Evolutionary conservation across 2,888 invertebrate species (phyloP).

Genomic region (Microchrysa polita): DNA sequence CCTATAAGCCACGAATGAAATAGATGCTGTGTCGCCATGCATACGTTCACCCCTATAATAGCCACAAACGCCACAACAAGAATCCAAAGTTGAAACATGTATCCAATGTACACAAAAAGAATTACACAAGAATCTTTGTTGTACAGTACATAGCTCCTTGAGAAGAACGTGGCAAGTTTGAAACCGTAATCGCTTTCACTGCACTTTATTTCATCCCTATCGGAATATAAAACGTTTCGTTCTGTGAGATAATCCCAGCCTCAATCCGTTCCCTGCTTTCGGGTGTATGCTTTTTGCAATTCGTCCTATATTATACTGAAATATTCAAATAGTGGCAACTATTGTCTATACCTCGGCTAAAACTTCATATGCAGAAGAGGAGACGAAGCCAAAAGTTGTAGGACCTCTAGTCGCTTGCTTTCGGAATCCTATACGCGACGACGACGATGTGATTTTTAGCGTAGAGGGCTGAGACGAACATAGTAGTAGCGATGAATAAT

Average conservation of each 20-base stretch:
- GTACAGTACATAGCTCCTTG: too few relatives aligned
- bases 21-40: too few relatives aligned
- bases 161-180: background rate
- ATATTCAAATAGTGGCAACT: background rate
- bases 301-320: too few relatives aligned
- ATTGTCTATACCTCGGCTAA: slow-evolving; percentile 1
- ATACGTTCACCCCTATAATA: too few relatives aligned
- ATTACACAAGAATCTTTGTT: background rate
- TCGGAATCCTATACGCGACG: background rate
- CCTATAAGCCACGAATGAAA: too few relatives aligned
- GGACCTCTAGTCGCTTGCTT: background rate
- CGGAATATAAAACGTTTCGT: background rate
- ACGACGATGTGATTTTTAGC: background rate
- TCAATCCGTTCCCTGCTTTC: background rate
- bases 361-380: background rate
- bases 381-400: background rate
- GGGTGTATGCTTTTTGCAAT: too few relatives aligned
- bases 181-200: background rate
- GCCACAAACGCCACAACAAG: background rate
- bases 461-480: background rate
- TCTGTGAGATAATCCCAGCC: background rate
- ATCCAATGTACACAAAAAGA: background rate
- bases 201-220: slow-evolving; percentile 11
- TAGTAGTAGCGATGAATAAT: slow-evolving; percentile 38
- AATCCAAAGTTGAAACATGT: slow-evolving; percentile 2